Base-by-base conservation (phyloP, 2,797 vertebrate genomes). In the Amphiprion clarkii region DNA sequence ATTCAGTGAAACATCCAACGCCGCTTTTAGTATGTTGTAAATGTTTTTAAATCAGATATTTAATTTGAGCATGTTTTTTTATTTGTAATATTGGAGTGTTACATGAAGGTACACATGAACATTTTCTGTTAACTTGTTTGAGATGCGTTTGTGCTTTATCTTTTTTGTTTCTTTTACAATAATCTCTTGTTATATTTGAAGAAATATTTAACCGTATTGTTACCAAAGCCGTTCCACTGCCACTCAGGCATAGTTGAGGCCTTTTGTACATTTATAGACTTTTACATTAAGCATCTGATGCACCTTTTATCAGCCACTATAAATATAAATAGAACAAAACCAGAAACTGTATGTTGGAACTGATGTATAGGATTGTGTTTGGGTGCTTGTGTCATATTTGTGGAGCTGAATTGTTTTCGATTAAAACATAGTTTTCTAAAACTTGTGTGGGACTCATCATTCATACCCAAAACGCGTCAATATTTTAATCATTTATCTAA, bases 401-500 rank as follows among this genome's bases (percentile, higher is more conserved):
- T 83, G 59, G 46, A 72, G n/a, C 68, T 68, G 51, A 72, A 44
- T 29, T 70, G 54, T 84, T 87, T 82, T 87, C 31, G 71, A 93
- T 90, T 89, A 89, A 91, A 93, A 46, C 60, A 67, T 77, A 67
- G 75, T 90, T 89, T 91, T 92, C 1, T 89, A 89, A 25, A 69
- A 57, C 60, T 5, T 71, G 16, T 40, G 29, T 69, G 33, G 40
- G 21, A 8, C 8, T 8, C 3, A 16, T 36, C 29, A 29, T 27
- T 54, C 13, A 4, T 12, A 11, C 25, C 0, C 51, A 23, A 13
- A 13, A 49, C 21, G n/a, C n/a, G 2, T 11, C 4, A 46, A 19
- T 3, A 23, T 23, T 23, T 23, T 23, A 23, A 23, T 23, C 23
- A 23, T 23, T 23, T 23, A 23, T 1, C 23, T 23, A 23, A 23